Percentiles rank a stretch among this genome's conserved stretches.
Evolutionary conservation across 1,140 invertebrate genomes (phyloP).

Genomic region (Apis dorsata): DNA sequence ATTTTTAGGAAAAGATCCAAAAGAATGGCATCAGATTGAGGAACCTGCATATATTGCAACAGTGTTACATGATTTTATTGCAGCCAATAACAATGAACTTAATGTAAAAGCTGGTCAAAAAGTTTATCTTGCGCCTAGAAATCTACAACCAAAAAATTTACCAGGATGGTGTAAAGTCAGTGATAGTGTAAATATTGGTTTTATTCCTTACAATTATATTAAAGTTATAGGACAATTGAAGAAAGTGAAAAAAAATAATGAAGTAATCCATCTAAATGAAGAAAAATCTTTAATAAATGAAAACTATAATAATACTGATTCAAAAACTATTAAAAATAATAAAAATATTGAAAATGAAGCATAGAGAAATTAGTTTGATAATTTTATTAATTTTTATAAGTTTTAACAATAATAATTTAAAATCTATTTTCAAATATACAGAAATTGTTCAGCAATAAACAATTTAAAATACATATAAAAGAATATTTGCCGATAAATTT

Average conservation of each 20-base stretch:
- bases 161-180: conserved; percentile 89
- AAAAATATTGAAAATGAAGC: not conserved
- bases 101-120: conserved; percentile 88
- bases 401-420: not conserved
- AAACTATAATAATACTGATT: not conserved
- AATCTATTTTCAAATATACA: not conserved
- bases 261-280: not conserved
- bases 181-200: conserved; percentile 85
- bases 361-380: not conserved
- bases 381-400: not conserved
- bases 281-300: conserved; percentile 5
- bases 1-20: conserved; percentile 59
- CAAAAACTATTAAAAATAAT: not conserved
- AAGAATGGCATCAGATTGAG: conserved; percentile 82
- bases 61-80: conserved; percentile 89
- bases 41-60: conserved; percentile 86
- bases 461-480: not conserved
- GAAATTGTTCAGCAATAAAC: not conserved
- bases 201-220: conserved; percentile 91
- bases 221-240: conserved; percentile 72
- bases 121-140: conserved; percentile 90
- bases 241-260: conserved; percentile 46
- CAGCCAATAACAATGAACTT: conserved; percentile 87
- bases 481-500: too few species aligned
- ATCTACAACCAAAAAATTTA: conserved; percentile 86